phyloP scores from a whole-genome alignment of 1,140 invertebrate genomes.

The Euura saliciscinereae region DNA sequence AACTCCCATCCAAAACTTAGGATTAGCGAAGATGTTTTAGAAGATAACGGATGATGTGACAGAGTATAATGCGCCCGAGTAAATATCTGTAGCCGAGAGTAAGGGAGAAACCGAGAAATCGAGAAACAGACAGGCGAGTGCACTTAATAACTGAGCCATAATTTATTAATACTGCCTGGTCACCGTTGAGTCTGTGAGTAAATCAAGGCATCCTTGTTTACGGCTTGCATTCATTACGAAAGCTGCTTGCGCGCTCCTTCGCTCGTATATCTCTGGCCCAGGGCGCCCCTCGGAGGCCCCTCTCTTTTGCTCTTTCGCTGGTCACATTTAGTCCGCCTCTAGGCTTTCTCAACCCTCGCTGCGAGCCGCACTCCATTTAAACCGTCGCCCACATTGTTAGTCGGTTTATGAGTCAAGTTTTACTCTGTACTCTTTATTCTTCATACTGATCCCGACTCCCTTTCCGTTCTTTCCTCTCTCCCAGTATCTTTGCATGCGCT shows the following conservation, averaged over 20 bases:
- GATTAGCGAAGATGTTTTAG: no score
- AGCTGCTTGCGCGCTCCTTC: conserved; percentile 38
- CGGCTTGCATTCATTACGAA: conserved; percentile 54
- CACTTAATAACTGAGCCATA: conserved; percentile 50
- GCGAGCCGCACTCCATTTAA: conserved; percentile 22
- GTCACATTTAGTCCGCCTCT: background rate
- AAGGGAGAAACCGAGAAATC: conserved; percentile 2
- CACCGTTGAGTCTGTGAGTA: conserved; percentile 47
- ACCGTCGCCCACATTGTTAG: conserved; percentile 40
- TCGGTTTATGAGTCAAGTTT: conserved; percentile 42
- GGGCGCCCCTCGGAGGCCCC: conserved; percentile 13
- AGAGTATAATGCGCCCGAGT: background rate
- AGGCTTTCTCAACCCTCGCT: conserved; percentile 20
- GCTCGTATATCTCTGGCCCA: conserved; percentile 50
- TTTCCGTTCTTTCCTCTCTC: background rate
- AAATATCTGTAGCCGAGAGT: conserved; percentile 1
- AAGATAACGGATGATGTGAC: background rate
- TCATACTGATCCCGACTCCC: conserved; percentile 1
- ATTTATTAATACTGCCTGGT: conserved; percentile 51
- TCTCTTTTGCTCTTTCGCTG: conserved; percentile 10
- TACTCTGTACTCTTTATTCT: conserved; percentile 7
- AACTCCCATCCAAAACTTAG: no score
- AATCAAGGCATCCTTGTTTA: conserved; percentile 55
- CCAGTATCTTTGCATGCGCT: background rate
- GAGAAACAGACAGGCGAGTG: conserved; percentile 14